These are phyloP conservation scores for Varecia variegata DNA, from an alignment of 2,797 vertebrate species.

Conservation along the genomic window DNA sequence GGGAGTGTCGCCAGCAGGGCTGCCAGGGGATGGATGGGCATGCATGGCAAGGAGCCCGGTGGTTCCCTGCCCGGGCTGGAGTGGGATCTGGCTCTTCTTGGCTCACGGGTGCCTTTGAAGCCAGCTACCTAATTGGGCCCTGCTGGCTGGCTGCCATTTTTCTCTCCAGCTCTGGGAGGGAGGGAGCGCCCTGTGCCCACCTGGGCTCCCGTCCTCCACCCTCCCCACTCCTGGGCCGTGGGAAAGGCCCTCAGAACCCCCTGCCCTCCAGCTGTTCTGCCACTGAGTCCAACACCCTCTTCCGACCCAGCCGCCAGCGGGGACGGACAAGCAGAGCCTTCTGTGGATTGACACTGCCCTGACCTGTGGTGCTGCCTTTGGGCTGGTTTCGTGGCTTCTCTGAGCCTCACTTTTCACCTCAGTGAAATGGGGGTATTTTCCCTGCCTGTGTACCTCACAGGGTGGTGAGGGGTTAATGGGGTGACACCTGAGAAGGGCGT, in stretches of 20 bases:
- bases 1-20: not conserved
- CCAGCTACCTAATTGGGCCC: conserved; percentile 18
- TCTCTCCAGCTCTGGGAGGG: not conserved
- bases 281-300: fast-evolving
- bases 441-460: not conserved
- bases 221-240: fast-evolving
- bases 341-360: not conserved
- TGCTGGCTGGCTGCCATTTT: not conserved
- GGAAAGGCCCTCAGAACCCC: not conserved
- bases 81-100: conserved; percentile 31
- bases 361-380: not conserved
- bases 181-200: not conserved
- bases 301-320: not conserved
- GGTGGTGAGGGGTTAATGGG: not conserved
- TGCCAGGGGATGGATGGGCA: not conserved
- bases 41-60: not conserved
- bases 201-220: not conserved
- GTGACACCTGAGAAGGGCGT: not conserved
- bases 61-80: not conserved
- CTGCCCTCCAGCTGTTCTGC: too few species aligned
- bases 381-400: not conserved
- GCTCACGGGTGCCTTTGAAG: conserved; percentile 27
- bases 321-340: not conserved
- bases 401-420: not conserved
- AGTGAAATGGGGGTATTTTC: not conserved